Conservation (phyloP, 2,888 invertebrate genomes). For the Candidula unifasciata region DNA sequence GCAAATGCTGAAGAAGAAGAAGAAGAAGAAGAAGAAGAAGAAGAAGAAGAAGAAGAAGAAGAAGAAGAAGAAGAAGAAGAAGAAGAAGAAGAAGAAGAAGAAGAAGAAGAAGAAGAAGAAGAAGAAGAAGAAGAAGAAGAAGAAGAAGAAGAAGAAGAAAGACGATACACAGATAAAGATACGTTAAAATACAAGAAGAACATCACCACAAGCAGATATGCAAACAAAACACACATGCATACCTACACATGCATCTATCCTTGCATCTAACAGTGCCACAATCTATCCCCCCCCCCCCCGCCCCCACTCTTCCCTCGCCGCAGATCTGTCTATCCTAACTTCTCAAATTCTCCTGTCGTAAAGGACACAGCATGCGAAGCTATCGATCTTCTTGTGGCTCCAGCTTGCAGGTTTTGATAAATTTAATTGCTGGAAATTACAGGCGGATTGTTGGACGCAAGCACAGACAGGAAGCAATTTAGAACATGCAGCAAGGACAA, state of each 20-base stretch:
- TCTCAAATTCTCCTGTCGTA: neutral
- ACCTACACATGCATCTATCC: neutral
- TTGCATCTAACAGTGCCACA: neutral
- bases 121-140: slow-evolving; percentile 66
- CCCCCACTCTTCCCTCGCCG: neutral
- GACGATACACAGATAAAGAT: neutral
- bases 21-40: slow-evolving; percentile 2
- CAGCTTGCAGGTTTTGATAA: slow-evolving; percentile 12
- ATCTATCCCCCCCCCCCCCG: neutral
- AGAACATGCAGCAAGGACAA: neutral
- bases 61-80: slow-evolving; percentile 29
- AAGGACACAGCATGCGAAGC: neutral
- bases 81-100: slow-evolving; percentile 22
- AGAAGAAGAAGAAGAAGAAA: neutral
- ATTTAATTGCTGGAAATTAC: slow-evolving; percentile 34
- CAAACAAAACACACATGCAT: neutral
- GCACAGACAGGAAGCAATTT: slow-evolving; percentile 13
- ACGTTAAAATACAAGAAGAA: neutral
- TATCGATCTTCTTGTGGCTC: neutral
- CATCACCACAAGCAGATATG: neutral
- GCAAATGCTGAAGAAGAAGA: neutral
- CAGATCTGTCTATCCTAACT: neutral
- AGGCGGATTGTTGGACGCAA: slow-evolving; percentile 16
- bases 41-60: slow-evolving; percentile 11
- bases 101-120: slow-evolving; percentile 54